These are phyloP conservation scores for Teleiodes luculella DNA, from an alignment of 2,888 invertebrate species.

Conservation along the genomic window DNA sequence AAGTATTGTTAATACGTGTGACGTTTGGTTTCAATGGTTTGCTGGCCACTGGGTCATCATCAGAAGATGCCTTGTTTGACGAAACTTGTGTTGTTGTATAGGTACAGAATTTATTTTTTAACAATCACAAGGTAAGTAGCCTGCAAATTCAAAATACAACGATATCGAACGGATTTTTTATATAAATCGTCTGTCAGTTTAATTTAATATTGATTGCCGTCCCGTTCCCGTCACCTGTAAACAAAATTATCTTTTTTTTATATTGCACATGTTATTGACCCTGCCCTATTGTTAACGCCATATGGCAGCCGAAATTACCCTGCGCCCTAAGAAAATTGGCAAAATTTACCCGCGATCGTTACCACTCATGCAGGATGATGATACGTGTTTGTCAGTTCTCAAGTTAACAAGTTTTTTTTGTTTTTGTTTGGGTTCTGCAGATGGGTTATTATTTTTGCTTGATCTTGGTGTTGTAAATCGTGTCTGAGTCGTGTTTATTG, in stretches of 20 bases:
- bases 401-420: slow-evolving; percentile 17
- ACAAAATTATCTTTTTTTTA: not conserved
- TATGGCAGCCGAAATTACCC: slow-evolving; percentile 63
- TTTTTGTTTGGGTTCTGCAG: slow-evolving; percentile 2
- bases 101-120: too few species aligned
- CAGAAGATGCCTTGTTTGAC: too few species aligned
- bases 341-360: slow-evolving; percentile 36
- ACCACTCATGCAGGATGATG: slow-evolving; percentile 21
- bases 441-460: not conserved
- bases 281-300: slow-evolving; percentile 70
- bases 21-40: too few species aligned
- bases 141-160: too few species aligned
- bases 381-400: slow-evolving; percentile 33
- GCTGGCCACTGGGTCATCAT: too few species aligned
- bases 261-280: slow-evolving; percentile 70
- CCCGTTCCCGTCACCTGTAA: not conserved
- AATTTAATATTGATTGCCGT: not conserved
- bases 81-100: too few species aligned
- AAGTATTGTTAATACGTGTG: too few species aligned
- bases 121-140: too few species aligned
- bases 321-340: slow-evolving; percentile 47
- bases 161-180: too few species aligned
- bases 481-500: not conserved
- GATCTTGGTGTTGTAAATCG: not conserved
- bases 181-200: not conserved